phyloP scores from a whole-genome alignment of 2,888 invertebrate species.

The Spicauda simplicius region DNA sequence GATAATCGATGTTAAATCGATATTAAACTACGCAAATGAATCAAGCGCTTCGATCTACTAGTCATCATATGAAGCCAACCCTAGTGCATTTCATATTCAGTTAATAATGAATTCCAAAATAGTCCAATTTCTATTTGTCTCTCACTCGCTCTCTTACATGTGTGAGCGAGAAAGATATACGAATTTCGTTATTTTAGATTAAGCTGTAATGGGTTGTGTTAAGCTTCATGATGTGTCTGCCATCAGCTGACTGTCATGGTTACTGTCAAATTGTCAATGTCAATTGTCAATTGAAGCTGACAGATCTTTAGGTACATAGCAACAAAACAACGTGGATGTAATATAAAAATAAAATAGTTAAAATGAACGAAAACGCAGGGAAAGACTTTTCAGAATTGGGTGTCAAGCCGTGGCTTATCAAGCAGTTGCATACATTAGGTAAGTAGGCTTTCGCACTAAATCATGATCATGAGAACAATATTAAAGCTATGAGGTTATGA shows the following conservation, averaged over 20 bases:
- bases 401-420: constrained; percentile 89
- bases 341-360: constrained; percentile 10
- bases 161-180: neutral
- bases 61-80: too few species aligned
- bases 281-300: neutral
- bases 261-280: neutral
- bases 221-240: too few species aligned
- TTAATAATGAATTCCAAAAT: too few species aligned
- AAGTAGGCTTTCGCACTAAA: constrained; percentile 45
- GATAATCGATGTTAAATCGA: too few species aligned
- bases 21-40: too few species aligned
- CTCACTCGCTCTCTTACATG: too few species aligned
- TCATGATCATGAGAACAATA: neutral
- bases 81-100: too few species aligned
- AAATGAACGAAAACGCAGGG: constrained; percentile 67
- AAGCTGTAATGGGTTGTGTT: neutral
- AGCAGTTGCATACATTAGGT: constrained; percentile 89
- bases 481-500: neutral
- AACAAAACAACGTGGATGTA: neutral
- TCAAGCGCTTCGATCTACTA: too few species aligned
- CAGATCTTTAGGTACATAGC: too few species aligned
- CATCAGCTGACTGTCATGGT: neutral
- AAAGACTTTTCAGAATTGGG: constrained; percentile 86
- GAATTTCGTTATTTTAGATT: neutral
- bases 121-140: too few species aligned